These are phyloP conservation scores for Scytalopus superciliaris DNA, from an alignment of 2,113 vertebrate genomes.

Conservation along the genomic window DNA sequence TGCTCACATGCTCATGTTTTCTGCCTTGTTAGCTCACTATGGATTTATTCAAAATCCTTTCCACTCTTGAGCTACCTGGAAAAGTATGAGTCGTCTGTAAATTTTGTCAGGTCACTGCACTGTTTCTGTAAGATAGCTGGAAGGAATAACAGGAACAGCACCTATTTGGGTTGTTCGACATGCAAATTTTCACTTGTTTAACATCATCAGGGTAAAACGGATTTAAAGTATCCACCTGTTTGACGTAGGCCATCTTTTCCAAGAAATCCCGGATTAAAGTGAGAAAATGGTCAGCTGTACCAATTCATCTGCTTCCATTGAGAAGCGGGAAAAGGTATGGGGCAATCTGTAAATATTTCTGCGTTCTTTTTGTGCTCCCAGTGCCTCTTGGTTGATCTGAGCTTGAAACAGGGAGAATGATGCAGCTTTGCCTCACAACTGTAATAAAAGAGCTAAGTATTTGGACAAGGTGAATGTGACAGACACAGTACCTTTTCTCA, in stretches of 20 bases:
- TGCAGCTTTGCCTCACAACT: background rate
- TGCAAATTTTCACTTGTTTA: background rate
- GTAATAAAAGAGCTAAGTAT: background rate
- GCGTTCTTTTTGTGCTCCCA: background rate
- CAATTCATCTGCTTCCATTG: background rate
- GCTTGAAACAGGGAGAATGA: background rate
- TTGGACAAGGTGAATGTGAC: background rate
- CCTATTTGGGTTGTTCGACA: background rate
- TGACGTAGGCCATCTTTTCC: background rate
- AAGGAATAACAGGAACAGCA: background rate
- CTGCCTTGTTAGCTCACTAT: background rate
- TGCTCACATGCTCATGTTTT: background rate
- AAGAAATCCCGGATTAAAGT: background rate
- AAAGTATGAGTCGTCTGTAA: background rate
- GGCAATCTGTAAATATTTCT: background rate
- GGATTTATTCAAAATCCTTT: background rate
- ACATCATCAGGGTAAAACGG: background rate
- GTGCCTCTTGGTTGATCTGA: rapidly evolving
- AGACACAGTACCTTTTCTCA: background rate
- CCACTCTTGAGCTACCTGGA: background rate
- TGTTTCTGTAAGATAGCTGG: background rate
- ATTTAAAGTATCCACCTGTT: background rate
- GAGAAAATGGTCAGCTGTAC: background rate
- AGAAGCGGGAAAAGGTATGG: background rate
- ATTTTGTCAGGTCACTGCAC: background rate